A percentile compares a stretch with the other conserved stretches of the same genome.
Conservation (phyloP, 2,888 invertebrate genomes). For the Camponotus fellah region DNA sequence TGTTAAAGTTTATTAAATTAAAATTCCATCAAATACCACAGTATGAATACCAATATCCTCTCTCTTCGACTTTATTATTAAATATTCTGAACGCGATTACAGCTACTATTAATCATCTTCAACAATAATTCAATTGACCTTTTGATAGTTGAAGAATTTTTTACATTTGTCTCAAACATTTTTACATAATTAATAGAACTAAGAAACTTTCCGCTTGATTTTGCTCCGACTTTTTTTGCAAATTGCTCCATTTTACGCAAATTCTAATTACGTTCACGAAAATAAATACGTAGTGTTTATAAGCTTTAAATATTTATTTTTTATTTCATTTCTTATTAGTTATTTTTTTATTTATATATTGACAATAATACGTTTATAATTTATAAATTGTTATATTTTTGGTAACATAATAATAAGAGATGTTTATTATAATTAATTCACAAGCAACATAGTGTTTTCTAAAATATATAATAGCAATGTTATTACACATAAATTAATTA, state of each 20-base stretch:
- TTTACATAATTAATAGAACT: neutral
- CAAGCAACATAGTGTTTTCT: neutral
- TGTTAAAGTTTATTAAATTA: neutral
- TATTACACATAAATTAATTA: neutral
- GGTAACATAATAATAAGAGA: neutral
- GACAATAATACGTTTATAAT: neutral
- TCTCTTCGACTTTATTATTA: neutral
- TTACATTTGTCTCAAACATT: neutral
- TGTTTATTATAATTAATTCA: neutral
- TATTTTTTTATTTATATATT: neutral
- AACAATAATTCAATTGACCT: slow-evolving; percentile 12
- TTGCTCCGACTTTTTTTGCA: neutral
- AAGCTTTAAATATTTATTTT: neutral
- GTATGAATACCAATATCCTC: neutral
- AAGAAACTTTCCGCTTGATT: neutral
- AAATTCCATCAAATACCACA: neutral
- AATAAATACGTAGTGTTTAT: neutral
- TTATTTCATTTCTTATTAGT: neutral
- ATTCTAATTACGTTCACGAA: neutral
- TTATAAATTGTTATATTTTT: neutral
- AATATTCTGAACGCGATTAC: slow-evolving; percentile 14
- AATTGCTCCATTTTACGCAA: neutral
- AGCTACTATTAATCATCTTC: slow-evolving; percentile 14
- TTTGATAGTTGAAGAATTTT: neutral
- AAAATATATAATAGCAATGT: neutral